phyloP scores from a whole-genome alignment of 2,797 vertebrate genomes.

The Halcyon leucocephala region DNA sequence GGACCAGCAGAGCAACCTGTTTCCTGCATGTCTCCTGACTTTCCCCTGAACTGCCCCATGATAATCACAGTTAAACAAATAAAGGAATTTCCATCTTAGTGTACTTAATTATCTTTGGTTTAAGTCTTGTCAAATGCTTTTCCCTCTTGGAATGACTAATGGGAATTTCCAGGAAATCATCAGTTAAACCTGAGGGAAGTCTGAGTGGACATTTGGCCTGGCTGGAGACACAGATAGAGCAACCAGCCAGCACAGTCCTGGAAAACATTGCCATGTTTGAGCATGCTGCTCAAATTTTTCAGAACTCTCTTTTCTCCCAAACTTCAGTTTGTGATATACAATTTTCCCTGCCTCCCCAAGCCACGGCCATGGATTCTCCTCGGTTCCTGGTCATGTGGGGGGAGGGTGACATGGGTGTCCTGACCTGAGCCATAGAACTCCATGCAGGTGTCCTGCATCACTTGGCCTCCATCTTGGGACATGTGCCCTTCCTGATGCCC shows the following conservation, averaged over 20 bases:
- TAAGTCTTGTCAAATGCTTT: background rate
- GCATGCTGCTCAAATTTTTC: background rate
- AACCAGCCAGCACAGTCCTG: background rate
- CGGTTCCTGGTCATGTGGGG: background rate
- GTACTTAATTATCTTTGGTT: background rate
- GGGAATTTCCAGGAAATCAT: slow-evolving; percentile 43
- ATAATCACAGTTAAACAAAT: background rate
- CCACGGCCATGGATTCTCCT: background rate
- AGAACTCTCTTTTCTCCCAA: background rate
- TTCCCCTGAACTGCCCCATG: background rate
- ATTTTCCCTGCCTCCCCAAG: background rate
- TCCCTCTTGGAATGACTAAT: background rate
- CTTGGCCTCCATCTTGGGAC: background rate
- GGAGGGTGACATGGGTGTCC: background rate
- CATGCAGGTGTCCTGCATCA: fast-evolving
- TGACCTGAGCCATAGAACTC: background rate
- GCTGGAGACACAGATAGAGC: background rate
- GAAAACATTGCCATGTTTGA: background rate
- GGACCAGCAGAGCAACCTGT: background rate
- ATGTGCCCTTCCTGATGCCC: background rate
- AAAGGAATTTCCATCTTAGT: background rate
- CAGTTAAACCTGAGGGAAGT: background rate
- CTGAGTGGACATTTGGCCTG: background rate
- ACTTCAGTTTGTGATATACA: background rate
- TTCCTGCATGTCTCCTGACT: background rate